Conservation (phyloP, 2,888 invertebrate species). For the Cataglyphis altisquamis region DNA sequence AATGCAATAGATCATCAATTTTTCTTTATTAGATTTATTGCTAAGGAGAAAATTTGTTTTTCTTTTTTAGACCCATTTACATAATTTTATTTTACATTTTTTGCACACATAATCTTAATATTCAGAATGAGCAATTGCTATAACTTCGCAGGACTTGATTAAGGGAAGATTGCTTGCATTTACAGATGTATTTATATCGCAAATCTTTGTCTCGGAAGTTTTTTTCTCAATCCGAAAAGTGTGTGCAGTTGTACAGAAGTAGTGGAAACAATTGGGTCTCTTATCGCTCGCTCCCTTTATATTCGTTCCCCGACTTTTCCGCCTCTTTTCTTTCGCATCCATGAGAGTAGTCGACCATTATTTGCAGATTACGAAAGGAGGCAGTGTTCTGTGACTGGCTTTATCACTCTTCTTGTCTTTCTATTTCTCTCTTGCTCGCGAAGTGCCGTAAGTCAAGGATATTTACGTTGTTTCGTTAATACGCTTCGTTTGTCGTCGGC, state of each 20-base stretch:
- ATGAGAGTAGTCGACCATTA: slow-evolving; percentile 56
- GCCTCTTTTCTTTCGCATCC: slow-evolving; percentile 9
- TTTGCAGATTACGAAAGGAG: slow-evolving; percentile 62
- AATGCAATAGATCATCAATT: not conserved
- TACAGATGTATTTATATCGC: not conserved
- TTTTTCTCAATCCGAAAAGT: slow-evolving; percentile 25
- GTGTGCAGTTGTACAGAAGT: slow-evolving; percentile 6
- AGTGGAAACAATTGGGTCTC: slow-evolving; percentile 58
- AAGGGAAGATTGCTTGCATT: not conserved
- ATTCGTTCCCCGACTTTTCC: slow-evolving; percentile 1
- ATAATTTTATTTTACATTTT: not conserved
- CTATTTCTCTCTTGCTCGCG: not conserved
- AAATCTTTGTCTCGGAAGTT: slow-evolving; percentile 21
- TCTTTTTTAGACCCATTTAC: not conserved
- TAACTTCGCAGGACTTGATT: not conserved
- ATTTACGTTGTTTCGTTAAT: slow-evolving; percentile 15
- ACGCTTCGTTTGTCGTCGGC: not conserved
- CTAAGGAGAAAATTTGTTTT: not conserved
- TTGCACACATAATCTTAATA: not conserved
- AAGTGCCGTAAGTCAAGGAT: not conserved
- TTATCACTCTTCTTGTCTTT: slow-evolving; percentile 52
- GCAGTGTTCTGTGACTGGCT: slow-evolving; percentile 53
- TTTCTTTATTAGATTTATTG: not conserved
- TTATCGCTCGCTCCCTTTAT: slow-evolving; percentile 62
- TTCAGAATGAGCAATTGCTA: not conserved